Base-by-base conservation (phyloP, 2,113 vertebrate species). In the Leptobrachium ailaonicum region DNA sequence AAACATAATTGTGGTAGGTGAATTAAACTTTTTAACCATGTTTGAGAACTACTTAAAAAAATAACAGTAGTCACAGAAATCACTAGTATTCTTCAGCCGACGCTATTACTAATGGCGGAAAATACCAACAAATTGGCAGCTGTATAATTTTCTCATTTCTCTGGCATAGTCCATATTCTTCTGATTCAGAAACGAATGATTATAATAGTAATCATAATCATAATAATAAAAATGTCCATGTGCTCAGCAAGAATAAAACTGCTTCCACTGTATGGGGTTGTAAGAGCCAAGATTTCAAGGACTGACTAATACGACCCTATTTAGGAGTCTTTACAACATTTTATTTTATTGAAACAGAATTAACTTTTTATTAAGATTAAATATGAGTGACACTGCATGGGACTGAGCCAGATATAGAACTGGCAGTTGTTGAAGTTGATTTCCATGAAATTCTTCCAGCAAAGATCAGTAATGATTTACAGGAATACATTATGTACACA, bases 281-380 rank as follows among this genome's bases (percentile, higher is more conserved):
- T 81, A 81, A 81, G 79, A 75, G 79, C 79, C 79, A 81, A 81
- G 79, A 81, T 81, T 80, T 80, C 79, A 80, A 80, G 79, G 71
- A 68, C 79, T 81, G 71, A 81, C 71, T 68, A 69, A 81, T 74
- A 81, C 69, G 66, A 69, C 79, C 71, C 79, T 81, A 81, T 81
- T 81, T 75, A 69, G 79, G 71, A 74, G 79, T 81, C 79, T 81
- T 81, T 81, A 81, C 68, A 73, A 73, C 66, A 50, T 81, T 75
- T 75, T 63, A 81, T 81, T 81, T 81, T 81, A 81, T 75, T 74
- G 79, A 81, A 81, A 81, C 72, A 62, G 50, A 75, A 81, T 81
- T 81, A 81, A 81, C 79, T 81, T 81, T 81, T 81, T 81, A 81
- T 75, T 75, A 81, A 81, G 79, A 81, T 81, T 81, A 81, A 81